phyloP scores from a whole-genome alignment of 2,888 invertebrate genomes.

The Torymus tubicola region DNA sequence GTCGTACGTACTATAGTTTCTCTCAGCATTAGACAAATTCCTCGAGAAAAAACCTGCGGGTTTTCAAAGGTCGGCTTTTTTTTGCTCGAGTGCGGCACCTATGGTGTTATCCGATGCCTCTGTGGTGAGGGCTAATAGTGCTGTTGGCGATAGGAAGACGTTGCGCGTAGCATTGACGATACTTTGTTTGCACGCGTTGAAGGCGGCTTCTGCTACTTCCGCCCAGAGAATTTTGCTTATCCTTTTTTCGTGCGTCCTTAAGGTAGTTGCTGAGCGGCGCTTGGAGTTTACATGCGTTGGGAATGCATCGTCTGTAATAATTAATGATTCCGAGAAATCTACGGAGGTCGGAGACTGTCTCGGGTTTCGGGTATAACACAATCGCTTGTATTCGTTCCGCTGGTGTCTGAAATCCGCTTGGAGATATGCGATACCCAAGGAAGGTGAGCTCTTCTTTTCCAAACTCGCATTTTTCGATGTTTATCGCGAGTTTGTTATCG shows the following conservation, averaged over 20 bases:
- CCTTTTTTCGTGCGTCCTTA: not conserved
- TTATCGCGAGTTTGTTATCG: no score
- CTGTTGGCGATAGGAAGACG: not conserved
- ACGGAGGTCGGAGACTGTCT: not conserved
- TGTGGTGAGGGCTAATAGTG: not conserved
- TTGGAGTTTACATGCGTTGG: not conserved
- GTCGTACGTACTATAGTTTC: no score
- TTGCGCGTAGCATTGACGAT: not conserved
- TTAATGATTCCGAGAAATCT: not conserved
- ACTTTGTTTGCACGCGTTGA: not conserved
- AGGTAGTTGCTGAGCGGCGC: not conserved
- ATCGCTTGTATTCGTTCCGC: not conserved
- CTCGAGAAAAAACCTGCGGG: no score
- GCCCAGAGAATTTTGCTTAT: not conserved
- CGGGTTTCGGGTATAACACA: conserved; percentile 16
- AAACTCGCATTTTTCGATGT: no score
- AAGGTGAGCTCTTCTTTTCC: no score
- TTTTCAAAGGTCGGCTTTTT: no score
- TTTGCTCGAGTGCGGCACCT: not conserved
- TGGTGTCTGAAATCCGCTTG: not conserved
- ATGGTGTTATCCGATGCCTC: not conserved
- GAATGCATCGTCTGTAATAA: not conserved
- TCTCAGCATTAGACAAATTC: no score
- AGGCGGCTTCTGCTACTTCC: not conserved
- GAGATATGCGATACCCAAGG: no score